These are phyloP conservation scores for Pristionchus mayeri DNA, from an alignment of 2,888 invertebrate species.

Conservation along the genomic window DNA sequence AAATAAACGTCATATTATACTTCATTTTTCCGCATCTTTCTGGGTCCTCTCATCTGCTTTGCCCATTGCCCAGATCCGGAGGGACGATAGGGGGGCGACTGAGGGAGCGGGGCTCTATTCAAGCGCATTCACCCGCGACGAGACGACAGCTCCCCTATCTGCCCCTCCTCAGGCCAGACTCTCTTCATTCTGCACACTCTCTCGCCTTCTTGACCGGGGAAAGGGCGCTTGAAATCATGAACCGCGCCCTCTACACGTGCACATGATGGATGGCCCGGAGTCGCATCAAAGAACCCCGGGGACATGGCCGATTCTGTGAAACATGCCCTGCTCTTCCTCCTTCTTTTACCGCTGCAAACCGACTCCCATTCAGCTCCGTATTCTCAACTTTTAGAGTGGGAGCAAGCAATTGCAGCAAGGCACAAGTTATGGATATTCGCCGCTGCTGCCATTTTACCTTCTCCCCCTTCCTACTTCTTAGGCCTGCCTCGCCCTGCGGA, in stretches of 20 bases:
- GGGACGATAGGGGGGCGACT: neutral
- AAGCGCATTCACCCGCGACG: slow-evolving; percentile 1
- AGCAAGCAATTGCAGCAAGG: neutral
- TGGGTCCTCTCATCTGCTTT: neutral
- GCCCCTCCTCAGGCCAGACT: no score
- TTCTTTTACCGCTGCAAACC: no score
- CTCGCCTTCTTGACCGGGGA: neutral
- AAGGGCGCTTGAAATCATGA: neutral
- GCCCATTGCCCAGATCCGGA: neutral
- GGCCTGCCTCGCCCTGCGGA: neutral
- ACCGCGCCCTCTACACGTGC: neutral
- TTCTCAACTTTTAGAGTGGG: no score
- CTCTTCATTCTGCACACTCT: neutral
- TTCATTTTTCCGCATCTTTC: no score
- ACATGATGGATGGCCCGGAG: neutral
- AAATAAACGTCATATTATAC: no score
- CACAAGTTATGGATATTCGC: neutral
- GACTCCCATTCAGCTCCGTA: neutral
- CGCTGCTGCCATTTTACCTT: neutral
- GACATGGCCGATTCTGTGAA: neutral
- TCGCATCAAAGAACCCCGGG: slow-evolving; percentile 2
- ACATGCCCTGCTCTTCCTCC: no score
- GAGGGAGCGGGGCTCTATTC: neutral
- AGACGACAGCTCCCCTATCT: no score
- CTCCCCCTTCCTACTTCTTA: neutral